Conservation (phyloP, 2,113 vertebrate genomes). For the Lasiurus borealis region DNA sequence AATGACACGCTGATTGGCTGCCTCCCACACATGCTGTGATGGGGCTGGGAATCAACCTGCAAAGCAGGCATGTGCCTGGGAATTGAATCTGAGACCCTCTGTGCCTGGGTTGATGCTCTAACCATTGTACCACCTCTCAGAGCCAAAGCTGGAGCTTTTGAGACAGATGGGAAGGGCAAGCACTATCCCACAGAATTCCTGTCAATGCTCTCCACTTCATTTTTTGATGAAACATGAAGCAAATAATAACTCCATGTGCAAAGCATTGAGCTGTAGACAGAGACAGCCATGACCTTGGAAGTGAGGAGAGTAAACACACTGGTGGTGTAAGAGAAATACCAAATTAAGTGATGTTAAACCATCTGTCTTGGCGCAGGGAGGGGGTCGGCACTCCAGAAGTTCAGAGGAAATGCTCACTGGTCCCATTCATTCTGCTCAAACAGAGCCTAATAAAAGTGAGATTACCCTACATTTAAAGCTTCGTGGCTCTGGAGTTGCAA, state of each 20-base stretch:
- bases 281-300: neutral
- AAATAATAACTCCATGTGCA: neutral
- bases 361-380: neutral
- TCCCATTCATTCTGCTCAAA: neutral
- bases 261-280: neutral
- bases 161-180: neutral
- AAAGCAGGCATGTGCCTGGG: too few species aligned
- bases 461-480: neutral
- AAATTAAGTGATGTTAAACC: neutral
- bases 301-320: neutral
- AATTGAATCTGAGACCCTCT: too few species aligned
- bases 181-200: neutral
- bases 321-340: neutral
- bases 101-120: too few species aligned
- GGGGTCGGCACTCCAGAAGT: neutral
- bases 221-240: neutral
- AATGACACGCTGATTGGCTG: too few species aligned
- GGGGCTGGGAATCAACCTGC: too few species aligned
- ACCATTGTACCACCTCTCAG: too few species aligned
- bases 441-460: neutral
- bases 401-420: neutral
- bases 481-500: neutral
- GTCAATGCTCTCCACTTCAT: neutral
- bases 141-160: neutral
- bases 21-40: too few species aligned